These are phyloP conservation scores for Nibea coibor DNA, from an alignment of 2,113 vertebrate genomes.

Conservation along the genomic window DNA sequence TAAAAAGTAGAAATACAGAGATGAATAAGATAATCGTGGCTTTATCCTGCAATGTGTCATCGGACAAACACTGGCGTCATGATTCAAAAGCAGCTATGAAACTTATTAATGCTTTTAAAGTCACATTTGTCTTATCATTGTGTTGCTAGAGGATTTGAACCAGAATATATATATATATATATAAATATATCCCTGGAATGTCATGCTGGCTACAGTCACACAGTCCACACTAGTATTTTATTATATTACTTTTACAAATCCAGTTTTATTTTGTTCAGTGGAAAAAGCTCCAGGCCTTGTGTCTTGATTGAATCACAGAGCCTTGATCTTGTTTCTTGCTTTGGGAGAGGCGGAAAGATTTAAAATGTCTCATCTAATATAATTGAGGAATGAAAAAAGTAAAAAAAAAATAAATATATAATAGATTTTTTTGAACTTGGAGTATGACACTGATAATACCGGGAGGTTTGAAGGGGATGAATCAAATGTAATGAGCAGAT, in stretches of 20 bases:
- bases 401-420: not conserved
- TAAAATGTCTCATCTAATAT: conserved; percentile 28
- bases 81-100: conserved; percentile 23
- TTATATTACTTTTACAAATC: conserved; percentile 6
- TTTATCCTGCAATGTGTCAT: conserved; percentile 14
- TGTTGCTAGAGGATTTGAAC: conserved; percentile 20
- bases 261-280: conserved; percentile 28
- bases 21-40: conserved; percentile 9
- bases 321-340: conserved; percentile 7
- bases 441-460: conserved; percentile 23
- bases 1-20: not conserved
- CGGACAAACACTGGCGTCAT: conserved; percentile 5
- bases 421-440: conserved; percentile 19
- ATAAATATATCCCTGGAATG: conserved; percentile 18
- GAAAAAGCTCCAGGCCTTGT: conserved; percentile 18
- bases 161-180: conserved; percentile 50
- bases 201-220: not conserved
- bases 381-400: conserved; percentile 1
- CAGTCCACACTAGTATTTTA: conserved; percentile 12
- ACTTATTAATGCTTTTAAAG: conserved; percentile 6
- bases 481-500: conserved; percentile 45
- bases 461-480: conserved; percentile 37
- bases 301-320: conserved; percentile 33
- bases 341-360: conserved; percentile 16
- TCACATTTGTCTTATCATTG: conserved; percentile 16